Base-by-base conservation (phyloP, 2,113 vertebrate species). In the Hemiscyllium ocellatum region DNA sequence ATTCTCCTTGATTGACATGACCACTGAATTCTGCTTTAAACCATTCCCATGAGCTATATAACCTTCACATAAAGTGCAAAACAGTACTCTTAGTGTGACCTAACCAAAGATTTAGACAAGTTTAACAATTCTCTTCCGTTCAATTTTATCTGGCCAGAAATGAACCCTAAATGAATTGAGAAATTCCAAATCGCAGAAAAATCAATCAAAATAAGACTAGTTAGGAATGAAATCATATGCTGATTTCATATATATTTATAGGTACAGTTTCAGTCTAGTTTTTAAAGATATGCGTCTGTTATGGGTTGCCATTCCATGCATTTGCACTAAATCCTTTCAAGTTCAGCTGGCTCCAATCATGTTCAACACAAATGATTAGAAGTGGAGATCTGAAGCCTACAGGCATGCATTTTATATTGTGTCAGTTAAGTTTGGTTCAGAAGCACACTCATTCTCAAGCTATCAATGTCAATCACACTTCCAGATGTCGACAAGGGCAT, bases 401-500 rank as follows among this genome's bases (percentile, higher is more conserved):
- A 37, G 61, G 61, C 61, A 93, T 93, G 61, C 89, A 93, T 93
- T 68, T 66, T 33, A 37, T 61, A 37, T 37, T 68, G 89, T 90
- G 89, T 93, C 89, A 93, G 61, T 65, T 66, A 37, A 66, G 33
- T 68, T 66, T 66, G 33, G 61, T 68, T 93, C 89, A 93, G 5
- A 93, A 93, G 33, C 65, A 93, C 61, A 93, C 33, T 93, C 19
- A 6, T 33, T 68, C 89, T 61, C 89, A 10, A 37, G 61, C 66
- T 93, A 93, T 93, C 61, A 65, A 61, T 93, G 89, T 66, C 89
- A 93, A 93, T 93, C 89, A 93, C 33, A 93, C 15, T 22, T 91
- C 65, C 22, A 93, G 66, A 66, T 66, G 56, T 29, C 66, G 61
- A 93, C 89, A 66, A 37, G 20, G 61, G 61, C 89, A 93, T 42